phyloP scores from a whole-genome alignment of 2,113 vertebrate genomes.

The Heptranchias perlo region DNA sequence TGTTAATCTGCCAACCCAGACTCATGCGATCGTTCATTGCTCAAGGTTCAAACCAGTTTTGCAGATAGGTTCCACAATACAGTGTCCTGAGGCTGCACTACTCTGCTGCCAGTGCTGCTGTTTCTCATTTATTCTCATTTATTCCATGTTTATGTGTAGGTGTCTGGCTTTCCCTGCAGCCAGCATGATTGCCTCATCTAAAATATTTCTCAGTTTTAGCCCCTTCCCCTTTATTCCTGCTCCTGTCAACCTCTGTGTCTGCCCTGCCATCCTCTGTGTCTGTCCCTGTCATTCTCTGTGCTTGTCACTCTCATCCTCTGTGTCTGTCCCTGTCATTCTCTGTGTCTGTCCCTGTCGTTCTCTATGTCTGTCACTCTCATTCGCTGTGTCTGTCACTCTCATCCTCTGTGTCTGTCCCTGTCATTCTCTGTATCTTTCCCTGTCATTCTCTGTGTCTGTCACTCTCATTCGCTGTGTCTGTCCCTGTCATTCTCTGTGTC shows the following conservation, averaged over 20 bases:
- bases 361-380: too few species aligned
- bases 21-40: background rate
- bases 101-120: background rate
- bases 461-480: too few species aligned
- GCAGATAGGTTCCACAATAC: background rate
- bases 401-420: too few species aligned
- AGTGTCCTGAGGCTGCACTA: background rate
- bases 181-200: background rate
- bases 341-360: too few species aligned
- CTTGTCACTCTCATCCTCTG: too few species aligned
- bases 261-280: background rate
- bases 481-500: too few species aligned
- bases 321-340: too few species aligned
- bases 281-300: too few species aligned
- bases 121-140: background rate
- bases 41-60: background rate
- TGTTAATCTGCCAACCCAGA: background rate
- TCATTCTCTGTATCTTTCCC: too few species aligned
- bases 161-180: background rate
- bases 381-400: too few species aligned
- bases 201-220: background rate
- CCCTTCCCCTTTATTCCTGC: background rate
- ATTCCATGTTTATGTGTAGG: background rate
- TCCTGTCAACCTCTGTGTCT: background rate
- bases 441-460: too few species aligned